A percentile compares a stretch with the other conserved stretches of the same genome.
Conservation (phyloP, 2,113 vertebrate species). For the Zosterops hypoxanthus region DNA sequence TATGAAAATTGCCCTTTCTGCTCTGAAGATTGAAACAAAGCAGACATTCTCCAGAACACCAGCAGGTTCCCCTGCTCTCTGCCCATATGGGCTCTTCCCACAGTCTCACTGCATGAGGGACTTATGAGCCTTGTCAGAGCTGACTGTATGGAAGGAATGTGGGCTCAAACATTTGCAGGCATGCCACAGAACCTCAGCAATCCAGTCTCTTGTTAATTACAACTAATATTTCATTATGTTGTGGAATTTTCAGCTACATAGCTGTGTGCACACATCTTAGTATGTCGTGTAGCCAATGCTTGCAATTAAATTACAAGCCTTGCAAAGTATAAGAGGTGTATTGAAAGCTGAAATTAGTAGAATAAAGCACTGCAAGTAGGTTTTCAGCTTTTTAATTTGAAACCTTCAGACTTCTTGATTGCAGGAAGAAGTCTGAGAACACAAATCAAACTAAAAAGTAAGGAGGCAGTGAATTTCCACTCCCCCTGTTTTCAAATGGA, state of each 20-base stretch:
- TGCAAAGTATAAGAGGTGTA: background rate
- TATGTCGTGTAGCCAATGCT: background rate
- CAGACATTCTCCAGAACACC: conserved; percentile 21
- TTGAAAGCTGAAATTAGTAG: background rate
- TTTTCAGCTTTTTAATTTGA: conserved; percentile 11
- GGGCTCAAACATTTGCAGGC: background rate
- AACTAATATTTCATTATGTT: background rate
- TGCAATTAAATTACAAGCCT: background rate
- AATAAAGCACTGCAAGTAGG: background rate
- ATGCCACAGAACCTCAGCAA: conserved; percentile 9
- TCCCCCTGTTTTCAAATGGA: background rate
- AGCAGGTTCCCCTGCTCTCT: conserved; percentile 24
- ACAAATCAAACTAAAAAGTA: conserved; percentile 2
- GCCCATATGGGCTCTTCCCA: background rate
- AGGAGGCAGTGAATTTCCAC: background rate
- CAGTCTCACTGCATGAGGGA: background rate
- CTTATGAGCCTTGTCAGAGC: background rate
- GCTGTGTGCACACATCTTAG: background rate
- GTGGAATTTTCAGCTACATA: background rate
- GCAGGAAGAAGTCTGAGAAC: background rate
- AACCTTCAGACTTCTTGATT: background rate
- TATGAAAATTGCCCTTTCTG: conserved; percentile 37
- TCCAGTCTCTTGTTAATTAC: background rate
- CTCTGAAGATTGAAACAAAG: background rate
- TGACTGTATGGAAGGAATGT: conserved; percentile 32